Evolutionary conservation across 2,113 vertebrate genomes (phyloP), one percentile per base, ranked within the genome.

Genomic region (Oryzias javanicus): DNA sequence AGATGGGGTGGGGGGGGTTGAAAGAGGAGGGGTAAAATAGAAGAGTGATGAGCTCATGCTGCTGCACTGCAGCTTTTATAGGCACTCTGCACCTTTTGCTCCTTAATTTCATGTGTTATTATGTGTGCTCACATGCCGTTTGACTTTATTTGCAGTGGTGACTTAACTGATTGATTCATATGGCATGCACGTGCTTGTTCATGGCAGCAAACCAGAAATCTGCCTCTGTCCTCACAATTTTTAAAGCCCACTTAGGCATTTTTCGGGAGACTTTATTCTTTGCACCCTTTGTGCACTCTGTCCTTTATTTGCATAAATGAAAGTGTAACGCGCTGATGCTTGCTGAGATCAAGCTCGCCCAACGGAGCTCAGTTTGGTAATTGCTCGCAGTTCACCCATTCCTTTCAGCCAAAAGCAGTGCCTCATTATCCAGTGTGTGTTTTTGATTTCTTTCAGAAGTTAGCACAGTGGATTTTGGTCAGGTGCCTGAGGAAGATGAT

Each of bases 41-140:
- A 61, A 77, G 81, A 68, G 78, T 78, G 87, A 89, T 90, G 89
- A 89, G 84, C 87, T 90, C 87, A 90, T 87, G 86, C 72, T 88
- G 85, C 85, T 87, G 87, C 87, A 88, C 86, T 90, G 89, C 89
- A 90, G 87, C 79, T 78, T 75, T 79, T 59, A 64, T 60, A 57
- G 42, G 79, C 76, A 54, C 67, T 58, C 76, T 78, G 70, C 81
- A 74, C 70, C 58, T 72, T 67, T 68, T 85, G 79, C 56, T 70
- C 18, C 44, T 42, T 6, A 57, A 51, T 55, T 61, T 76, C 41
- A 55, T 54, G 55, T 54, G 55, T 54, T 64, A 15, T 19, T 50
- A 53, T 27, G 42, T 40, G 45, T 69, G 64, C 63, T 67, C 49
- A 70, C 10, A 15, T 46, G 20, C 45, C 18, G 3, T 42, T 2